These are phyloP conservation scores for Cerastis rubricosa DNA, from an alignment of 2,888 invertebrate species.

Conservation along the genomic window DNA sequence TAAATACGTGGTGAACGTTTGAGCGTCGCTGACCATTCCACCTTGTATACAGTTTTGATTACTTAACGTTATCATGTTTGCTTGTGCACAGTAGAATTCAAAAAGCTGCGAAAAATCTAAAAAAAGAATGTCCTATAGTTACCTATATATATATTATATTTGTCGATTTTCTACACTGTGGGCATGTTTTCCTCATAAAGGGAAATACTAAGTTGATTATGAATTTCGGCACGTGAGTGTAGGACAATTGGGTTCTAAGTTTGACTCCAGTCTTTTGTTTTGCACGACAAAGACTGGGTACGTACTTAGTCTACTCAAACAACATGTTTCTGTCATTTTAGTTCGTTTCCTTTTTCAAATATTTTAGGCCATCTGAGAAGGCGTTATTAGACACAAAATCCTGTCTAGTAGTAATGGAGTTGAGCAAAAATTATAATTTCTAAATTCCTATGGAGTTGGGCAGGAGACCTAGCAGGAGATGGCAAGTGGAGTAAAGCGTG, in stretches of 20 bases:
- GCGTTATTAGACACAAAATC: not conserved
- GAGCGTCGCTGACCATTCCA: too few species aligned
- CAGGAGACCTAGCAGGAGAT: too few species aligned
- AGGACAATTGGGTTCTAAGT: conserved; percentile 19
- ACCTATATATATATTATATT: conserved; percentile 70
- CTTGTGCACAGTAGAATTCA: conserved; percentile 24
- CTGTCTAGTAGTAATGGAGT: not conserved
- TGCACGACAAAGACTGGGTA: not conserved
- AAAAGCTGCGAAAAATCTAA: conserved; percentile 75
- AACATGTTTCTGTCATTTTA: not conserved
- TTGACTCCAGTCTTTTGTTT: conserved; percentile 15
- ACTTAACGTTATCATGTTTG: not conserved
- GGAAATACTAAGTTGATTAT: conserved; percentile 47
- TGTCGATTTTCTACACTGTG: conserved; percentile 74
- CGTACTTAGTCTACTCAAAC: not conserved
- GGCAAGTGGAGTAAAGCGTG: too few species aligned
- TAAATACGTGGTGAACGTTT: too few species aligned
- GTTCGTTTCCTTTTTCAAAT: not conserved
- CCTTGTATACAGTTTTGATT: too few species aligned
- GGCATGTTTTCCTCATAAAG: conserved; percentile 46
- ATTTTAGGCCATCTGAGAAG: not conserved
- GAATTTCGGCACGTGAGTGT: conserved; percentile 29
- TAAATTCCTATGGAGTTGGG: not conserved
- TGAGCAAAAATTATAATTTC: not conserved
- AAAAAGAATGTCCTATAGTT: conserved; percentile 68